phyloP scores from a whole-genome alignment of 1,140 invertebrate genomes.

The Macrocentrus cingulum region DNA sequence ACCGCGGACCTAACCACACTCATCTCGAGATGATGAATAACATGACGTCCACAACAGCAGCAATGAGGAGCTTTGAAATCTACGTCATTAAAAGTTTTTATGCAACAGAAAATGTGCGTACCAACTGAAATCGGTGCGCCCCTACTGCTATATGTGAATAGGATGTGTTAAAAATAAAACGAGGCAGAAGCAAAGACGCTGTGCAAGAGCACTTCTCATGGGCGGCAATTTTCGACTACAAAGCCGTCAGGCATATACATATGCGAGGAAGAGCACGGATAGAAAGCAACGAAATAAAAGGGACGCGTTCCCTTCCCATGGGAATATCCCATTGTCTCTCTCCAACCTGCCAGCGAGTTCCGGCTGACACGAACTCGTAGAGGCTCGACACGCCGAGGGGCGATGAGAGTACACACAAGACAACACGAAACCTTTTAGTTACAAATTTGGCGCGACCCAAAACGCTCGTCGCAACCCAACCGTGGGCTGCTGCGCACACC shows the following conservation, averaged over 20 bases:
- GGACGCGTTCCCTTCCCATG: conserved; percentile 17
- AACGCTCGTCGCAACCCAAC: conserved; percentile 25
- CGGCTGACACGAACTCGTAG: conserved; percentile 13
- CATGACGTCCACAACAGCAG: no score
- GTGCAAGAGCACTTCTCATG: background rate
- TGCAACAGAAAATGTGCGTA: no score
- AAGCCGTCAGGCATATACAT: background rate
- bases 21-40: no score
- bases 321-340: conserved; percentile 21
- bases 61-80: no score
- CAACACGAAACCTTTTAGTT: conserved; percentile 24
- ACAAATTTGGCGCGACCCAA: conserved; percentile 23
- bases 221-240: conserved; percentile 5
- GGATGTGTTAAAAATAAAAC: conserved; percentile 8
- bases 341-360: conserved; percentile 18
- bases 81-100: no score
- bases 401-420: background rate
- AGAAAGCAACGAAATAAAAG: conserved; percentile 4
- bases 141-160: background rate
- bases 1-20: no score
- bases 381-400: background rate
- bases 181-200: conserved; percentile 12
- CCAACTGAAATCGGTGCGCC: no score
- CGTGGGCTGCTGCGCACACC: conserved; percentile 14
- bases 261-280: background rate